Evolutionary conservation across 2,888 invertebrate genomes (phyloP).

Genomic region (Thecocarcelia acutangulata): DNA sequence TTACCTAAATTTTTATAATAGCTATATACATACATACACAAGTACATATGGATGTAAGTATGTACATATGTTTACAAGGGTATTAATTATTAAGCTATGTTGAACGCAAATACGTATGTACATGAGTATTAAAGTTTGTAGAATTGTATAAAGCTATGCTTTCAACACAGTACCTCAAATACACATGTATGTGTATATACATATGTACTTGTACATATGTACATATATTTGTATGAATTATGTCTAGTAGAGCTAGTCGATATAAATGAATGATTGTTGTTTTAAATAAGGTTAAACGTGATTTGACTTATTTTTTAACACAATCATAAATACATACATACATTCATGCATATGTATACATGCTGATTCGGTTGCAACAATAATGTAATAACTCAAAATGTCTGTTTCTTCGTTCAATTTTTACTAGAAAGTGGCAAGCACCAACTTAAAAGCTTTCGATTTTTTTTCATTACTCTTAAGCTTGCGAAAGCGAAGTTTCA

Average conservation of each 20-base stretch:
- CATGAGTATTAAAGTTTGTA: too few relatives aligned
- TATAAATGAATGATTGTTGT: constrained; percentile 45
- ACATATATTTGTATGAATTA: not conserved
- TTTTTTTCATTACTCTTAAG: too few relatives aligned
- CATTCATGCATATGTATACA: not conserved
- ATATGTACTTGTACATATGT: not conserved
- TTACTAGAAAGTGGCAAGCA: too few relatives aligned
- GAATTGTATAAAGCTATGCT: not conserved
- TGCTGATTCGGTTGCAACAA: too few relatives aligned
- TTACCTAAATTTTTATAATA: not conserved
- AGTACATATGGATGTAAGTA: not conserved
- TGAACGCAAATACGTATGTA: too few relatives aligned
- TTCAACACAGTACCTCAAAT: not conserved
- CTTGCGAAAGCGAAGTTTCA: too few relatives aligned
- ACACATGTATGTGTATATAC: not conserved
- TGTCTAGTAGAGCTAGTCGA: constrained; percentile 1
- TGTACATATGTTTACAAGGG: not conserved
- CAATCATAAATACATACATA: constrained; percentile 67
- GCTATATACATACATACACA: not conserved
- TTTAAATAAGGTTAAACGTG: constrained; percentile 71
- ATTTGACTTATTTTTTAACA: constrained; percentile 65
- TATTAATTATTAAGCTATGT: not conserved
- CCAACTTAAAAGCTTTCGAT: too few relatives aligned
- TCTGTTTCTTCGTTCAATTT: too few relatives aligned
- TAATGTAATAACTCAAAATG: too few relatives aligned